Conservation (phyloP, 2,888 invertebrate genomes). For the Agriopis aurantiaria region DNA sequence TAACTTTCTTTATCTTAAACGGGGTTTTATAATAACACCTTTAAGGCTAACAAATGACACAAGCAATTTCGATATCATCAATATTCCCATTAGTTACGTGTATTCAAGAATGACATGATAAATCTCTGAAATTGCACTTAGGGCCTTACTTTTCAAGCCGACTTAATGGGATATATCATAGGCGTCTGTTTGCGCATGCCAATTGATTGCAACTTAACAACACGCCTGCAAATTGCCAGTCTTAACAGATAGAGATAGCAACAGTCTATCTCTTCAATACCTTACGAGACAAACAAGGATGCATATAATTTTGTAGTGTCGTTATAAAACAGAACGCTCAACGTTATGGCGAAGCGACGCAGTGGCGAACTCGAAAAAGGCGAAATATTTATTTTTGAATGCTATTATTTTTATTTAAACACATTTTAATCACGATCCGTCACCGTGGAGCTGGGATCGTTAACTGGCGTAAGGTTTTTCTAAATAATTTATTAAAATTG, state of each 20-base stretch:
- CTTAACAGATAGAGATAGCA: conserved; percentile 56
- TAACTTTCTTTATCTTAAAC: conserved; percentile 1
- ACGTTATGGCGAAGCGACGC: conserved; percentile 66
- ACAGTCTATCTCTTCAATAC: conserved; percentile 14
- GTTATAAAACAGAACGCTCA: conserved; percentile 50
- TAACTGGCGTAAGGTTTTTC: conserved; percentile 60
- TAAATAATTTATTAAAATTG: conserved; percentile 78
- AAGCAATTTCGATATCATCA: conserved; percentile 20
- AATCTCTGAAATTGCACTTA: conserved; percentile 56
- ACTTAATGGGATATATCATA: conserved; percentile 87
- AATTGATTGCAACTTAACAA: conserved; percentile 87
- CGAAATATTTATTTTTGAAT: conserved; percentile 73
- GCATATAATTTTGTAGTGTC: conserved; percentile 36
- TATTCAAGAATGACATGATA: conserved; percentile 35
- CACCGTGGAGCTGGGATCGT: conserved; percentile 57
- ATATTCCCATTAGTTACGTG: conserved; percentile 21
- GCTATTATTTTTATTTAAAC: conserved; percentile 77
- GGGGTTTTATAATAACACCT: conserved; percentile 4
- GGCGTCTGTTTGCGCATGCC: conserved; percentile 86
- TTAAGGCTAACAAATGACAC: background rate
- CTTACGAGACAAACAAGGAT: conserved; percentile 53
- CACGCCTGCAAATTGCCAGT: conserved; percentile 83
- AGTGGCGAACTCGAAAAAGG: conserved; percentile 64
- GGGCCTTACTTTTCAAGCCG: conserved; percentile 57
- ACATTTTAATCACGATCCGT: conserved; percentile 71